These are phyloP conservation scores for Leptarthrus brevirostris DNA, from an alignment of 2,888 invertebrate species.

Conservation along the genomic window DNA sequence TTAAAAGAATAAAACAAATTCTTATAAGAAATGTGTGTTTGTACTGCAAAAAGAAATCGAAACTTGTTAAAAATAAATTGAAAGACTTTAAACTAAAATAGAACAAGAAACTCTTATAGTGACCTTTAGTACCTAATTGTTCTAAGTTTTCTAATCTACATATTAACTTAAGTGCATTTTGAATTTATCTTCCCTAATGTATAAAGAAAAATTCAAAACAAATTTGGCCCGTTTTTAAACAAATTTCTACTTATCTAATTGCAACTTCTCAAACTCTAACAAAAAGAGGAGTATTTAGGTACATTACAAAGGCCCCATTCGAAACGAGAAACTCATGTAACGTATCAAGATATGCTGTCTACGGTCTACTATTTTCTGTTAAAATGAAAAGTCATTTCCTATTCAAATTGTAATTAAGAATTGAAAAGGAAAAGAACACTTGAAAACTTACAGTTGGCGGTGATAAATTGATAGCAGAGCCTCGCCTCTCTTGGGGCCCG, in stretches of 20 bases:
- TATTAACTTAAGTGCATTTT: no score
- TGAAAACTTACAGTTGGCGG: conserved; percentile 84
- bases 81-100: neutral
- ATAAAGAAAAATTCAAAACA: conserved; percentile 6
- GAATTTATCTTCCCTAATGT: no score
- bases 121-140: no score
- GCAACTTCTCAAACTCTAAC: no score
- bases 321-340: neutral
- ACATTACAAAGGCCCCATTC: conserved; percentile 8
- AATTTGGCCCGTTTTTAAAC: neutral
- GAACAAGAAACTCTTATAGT: neutral
- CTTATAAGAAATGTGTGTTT: neutral
- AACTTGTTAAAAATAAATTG: neutral
- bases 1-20: conserved; percentile 20
- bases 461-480: conserved; percentile 85
- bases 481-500: conserved; percentile 88
- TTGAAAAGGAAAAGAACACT: conserved; percentile 13
- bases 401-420: conserved; percentile 28
- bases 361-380: conserved; percentile 17
- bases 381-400: conserved; percentile 27
- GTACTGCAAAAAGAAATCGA: neutral
- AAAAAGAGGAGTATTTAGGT: neutral
- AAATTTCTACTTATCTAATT: conserved; percentile 23
- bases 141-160: no score
- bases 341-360: no score